These are phyloP conservation scores for Psophia crepitans DNA, from an alignment of 2,113 vertebrate genomes.

Conservation along the genomic window DNA sequence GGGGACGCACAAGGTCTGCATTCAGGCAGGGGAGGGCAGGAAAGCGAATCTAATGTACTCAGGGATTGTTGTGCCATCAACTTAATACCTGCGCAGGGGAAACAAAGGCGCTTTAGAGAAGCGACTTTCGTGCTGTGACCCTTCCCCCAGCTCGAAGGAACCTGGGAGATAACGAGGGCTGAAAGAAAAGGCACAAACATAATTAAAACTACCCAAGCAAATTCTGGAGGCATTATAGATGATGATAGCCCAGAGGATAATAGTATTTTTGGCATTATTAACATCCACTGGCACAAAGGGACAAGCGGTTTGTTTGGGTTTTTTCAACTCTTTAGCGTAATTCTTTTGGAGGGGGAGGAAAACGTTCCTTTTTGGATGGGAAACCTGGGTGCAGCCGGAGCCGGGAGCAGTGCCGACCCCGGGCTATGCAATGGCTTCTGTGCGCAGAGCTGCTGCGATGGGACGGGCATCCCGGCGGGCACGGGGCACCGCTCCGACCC, in stretches of 20 bases:
- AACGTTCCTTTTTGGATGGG: neutral
- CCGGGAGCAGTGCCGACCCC: neutral
- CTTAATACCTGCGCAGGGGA: constrained; percentile 65
- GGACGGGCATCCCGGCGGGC: rapidly evolving
- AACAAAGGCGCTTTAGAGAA: constrained; percentile 74
- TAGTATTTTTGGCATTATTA: neutral
- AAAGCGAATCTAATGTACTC: constrained; percentile 9
- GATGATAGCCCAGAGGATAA: constrained; percentile 46
- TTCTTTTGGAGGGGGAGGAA: neutral
- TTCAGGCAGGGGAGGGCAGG: constrained; percentile 54
- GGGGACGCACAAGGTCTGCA: constrained; percentile 59
- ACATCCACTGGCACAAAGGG: neutral
- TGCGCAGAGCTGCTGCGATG: rapidly evolving
- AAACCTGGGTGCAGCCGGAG: neutral
- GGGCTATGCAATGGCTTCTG: neutral
- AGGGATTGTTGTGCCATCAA: constrained; percentile 64
- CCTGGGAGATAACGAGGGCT: constrained; percentile 62
- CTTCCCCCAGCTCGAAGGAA: constrained; percentile 14
- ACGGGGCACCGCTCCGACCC: rapidly evolving
- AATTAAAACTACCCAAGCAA: constrained; percentile 65
- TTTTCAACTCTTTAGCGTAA: neutral
- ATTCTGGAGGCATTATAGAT: constrained; percentile 32
- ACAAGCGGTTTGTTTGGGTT: neutral
- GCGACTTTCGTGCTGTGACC: neutral
- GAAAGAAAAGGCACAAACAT: constrained; percentile 50